Evolutionary conservation across 2,888 invertebrate species (phyloP).

Genomic region (Melieria crassipennis): DNA sequence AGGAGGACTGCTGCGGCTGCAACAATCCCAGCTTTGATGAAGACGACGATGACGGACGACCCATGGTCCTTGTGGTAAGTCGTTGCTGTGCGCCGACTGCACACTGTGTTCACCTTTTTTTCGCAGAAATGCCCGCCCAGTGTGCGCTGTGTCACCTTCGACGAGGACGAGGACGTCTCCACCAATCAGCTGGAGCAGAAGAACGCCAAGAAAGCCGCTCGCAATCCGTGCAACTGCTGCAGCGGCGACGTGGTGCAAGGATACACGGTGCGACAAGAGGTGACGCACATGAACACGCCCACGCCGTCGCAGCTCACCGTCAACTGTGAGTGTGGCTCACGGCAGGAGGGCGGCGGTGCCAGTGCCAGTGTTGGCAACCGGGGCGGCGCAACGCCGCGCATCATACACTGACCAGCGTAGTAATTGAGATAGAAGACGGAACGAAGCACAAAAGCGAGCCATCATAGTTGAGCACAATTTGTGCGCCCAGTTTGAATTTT

Average conservation of each 20-base stretch:
- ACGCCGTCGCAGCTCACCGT: constrained; percentile 7
- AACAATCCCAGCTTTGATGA: constrained; percentile 47
- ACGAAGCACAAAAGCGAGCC: not conserved
- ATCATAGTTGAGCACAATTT: not conserved
- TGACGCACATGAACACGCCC: constrained; percentile 22
- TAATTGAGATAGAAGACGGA: constrained; percentile 15
- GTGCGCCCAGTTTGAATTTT: not conserved
- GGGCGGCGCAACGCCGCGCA: constrained; percentile 11
- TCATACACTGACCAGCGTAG: constrained; percentile 8
- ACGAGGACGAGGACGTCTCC: constrained; percentile 48
- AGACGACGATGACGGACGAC: constrained; percentile 54
- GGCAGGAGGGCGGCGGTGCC: not conserved
- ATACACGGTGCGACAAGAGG: constrained; percentile 23
- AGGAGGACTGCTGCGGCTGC: constrained; percentile 39
- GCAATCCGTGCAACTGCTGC: constrained; percentile 31
- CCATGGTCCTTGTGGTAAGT: constrained; percentile 51
- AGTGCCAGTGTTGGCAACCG: constrained; percentile 2
- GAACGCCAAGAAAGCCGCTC: not conserved
- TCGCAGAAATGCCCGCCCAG: constrained; percentile 51
- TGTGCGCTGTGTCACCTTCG: constrained; percentile 53
- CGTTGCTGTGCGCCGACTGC: not conserved
- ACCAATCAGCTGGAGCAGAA: constrained; percentile 25
- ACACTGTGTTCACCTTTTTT: not conserved
- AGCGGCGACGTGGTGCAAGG: constrained; percentile 26
- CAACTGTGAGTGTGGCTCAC: constrained; percentile 8